Evolutionary conservation across 2,113 vertebrate species (phyloP).

Genomic region (Ictidomys tridecemlineatus): DNA sequence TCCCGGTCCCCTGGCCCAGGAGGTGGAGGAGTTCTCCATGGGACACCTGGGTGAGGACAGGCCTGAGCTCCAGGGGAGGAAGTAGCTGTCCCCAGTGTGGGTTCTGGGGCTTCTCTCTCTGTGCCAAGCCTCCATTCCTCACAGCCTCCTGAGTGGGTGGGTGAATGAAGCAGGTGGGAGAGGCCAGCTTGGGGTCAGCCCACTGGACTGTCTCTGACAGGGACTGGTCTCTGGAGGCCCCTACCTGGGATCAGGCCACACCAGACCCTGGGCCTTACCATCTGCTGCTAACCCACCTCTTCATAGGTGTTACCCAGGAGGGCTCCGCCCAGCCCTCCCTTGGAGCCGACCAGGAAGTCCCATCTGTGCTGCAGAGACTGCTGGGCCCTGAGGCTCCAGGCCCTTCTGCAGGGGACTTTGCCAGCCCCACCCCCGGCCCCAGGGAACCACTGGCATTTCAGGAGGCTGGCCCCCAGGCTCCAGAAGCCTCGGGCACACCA

Average conservation of each 20-base stretch:
- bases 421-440: background rate
- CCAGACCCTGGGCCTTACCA: background rate
- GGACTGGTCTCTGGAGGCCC: background rate
- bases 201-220: background rate
- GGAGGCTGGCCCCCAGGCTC: constrained; percentile 78
- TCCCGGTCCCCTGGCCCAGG: too few relatives aligned
- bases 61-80: background rate
- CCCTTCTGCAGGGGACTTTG: background rate
- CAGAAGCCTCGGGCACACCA: constrained; percentile 55
- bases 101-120: background rate
- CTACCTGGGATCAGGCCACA: background rate
- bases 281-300: background rate
- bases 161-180: background rate
- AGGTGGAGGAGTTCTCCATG: too few relatives aligned
- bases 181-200: too few relatives aligned
- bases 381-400: background rate
- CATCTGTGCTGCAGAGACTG: constrained; percentile 69
- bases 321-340: constrained; percentile 53
- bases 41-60: too few relatives aligned
- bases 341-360: constrained; percentile 76
- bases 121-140: too few relatives aligned
- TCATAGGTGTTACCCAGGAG: constrained; percentile 41
- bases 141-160: too few relatives aligned
- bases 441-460: background rate
- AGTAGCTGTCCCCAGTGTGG: rapidly evolving